Conservation (phyloP, 2,113 vertebrate genomes). For the Osmerus mordax region DNA sequence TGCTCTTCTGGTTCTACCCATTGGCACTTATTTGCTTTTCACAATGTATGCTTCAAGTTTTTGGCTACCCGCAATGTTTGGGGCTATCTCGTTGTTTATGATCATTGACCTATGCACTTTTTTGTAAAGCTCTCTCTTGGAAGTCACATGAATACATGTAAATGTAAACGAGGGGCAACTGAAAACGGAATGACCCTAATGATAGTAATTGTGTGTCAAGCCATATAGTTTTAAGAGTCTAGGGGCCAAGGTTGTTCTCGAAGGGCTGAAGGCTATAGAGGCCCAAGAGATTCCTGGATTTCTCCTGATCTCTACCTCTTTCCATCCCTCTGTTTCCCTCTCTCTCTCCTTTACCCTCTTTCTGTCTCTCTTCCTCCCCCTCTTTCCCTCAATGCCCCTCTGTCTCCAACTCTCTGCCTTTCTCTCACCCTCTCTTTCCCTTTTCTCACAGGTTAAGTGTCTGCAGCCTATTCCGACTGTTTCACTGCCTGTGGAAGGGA, state of each 20-base stretch:
- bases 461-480: slow-evolving; percentile 19
- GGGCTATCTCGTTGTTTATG: no score
- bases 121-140: no score
- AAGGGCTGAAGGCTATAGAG: slow-evolving; percentile 54
- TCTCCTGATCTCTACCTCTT: slow-evolving; percentile 24
- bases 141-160: no score
- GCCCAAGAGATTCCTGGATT: slow-evolving; percentile 53
- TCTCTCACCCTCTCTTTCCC: no score
- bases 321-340: slow-evolving; percentile 50
- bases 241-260: slow-evolving; percentile 30
- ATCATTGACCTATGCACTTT: no score
- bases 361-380: slow-evolving; percentile 50
- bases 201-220: slow-evolving; percentile 56
- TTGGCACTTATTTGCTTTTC: no score
- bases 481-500: slow-evolving; percentile 37
- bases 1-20: no score
- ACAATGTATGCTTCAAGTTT: no score
- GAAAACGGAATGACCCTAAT: slow-evolving; percentile 56
- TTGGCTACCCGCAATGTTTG: no score
- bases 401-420: no score
- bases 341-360: slow-evolving; percentile 21
- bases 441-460: slow-evolving; percentile 47
- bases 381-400: slow-evolving; percentile 18
- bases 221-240: slow-evolving; percentile 59
- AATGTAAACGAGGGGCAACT: slow-evolving; percentile 29